Conservation (phyloP, 1,140 invertebrate genomes). For the Littorina saxatilis region DNA sequence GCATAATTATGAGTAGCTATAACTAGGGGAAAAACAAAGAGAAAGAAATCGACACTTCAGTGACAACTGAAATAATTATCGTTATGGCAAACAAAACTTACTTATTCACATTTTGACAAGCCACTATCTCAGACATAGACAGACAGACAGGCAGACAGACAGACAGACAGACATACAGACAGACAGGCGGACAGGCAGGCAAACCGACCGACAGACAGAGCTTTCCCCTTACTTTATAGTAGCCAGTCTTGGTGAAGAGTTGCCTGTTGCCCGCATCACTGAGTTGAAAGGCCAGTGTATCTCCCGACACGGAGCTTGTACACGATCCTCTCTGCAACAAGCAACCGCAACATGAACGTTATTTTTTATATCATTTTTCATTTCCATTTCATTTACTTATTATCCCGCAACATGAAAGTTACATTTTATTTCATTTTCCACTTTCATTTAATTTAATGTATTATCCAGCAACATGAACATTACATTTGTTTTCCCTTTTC, state of each 20-base stretch:
- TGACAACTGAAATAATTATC: too few relatives aligned
- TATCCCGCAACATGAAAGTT: too few relatives aligned
- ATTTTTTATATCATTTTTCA: too few relatives aligned
- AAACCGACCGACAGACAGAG: background rate
- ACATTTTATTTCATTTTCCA: too few relatives aligned
- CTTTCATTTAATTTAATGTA: too few relatives aligned
- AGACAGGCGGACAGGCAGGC: background rate
- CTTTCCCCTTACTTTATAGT: slow-evolving; percentile 84
- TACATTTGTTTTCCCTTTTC: too few relatives aligned
- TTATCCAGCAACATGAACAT: too few relatives aligned
- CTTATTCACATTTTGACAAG: background rate
- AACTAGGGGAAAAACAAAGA: too few relatives aligned
- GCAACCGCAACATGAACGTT: background rate
- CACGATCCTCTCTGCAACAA: slow-evolving; percentile 62
- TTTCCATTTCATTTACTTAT: too few relatives aligned
- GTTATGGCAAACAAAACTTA: too few relatives aligned
- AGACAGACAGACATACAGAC: background rate
- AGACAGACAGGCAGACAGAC: background rate
- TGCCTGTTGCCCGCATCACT: slow-evolving; percentile 85
- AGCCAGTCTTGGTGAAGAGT: slow-evolving; percentile 89
- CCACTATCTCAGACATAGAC: background rate
- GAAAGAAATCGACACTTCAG: too few relatives aligned
- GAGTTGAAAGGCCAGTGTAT: slow-evolving; percentile 82
- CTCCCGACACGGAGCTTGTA: slow-evolving; percentile 79
- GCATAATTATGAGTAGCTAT: too few relatives aligned